Evolutionary conservation across 2,113 vertebrate species (phyloP).

Genomic region (Okapia johnstoni): DNA sequence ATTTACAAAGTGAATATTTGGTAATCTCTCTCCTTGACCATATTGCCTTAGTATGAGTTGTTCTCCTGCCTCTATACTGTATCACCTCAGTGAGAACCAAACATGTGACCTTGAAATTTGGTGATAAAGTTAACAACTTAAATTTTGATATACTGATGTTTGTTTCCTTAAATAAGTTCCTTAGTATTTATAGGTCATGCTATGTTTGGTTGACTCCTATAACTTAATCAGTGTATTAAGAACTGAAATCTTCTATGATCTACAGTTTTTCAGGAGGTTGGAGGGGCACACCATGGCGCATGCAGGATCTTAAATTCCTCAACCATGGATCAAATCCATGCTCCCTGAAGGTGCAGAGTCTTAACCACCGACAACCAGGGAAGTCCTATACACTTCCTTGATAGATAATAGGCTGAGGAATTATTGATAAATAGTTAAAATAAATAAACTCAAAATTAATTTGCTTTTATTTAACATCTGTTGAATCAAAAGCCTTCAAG

Average conservation of each 20-base stretch:
- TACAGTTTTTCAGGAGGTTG: background rate
- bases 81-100: background rate
- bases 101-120: background rate
- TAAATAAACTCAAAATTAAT: background rate
- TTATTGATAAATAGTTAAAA: background rate
- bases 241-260: background rate
- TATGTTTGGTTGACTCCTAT: background rate
- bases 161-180: background rate
- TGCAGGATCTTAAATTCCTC: background rate
- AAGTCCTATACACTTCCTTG: background rate
- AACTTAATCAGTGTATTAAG: background rate
- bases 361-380: background rate
- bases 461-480: background rate
- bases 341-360: background rate
- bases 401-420: background rate
- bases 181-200: background rate
- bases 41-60: background rate
- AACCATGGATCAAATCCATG: background rate
- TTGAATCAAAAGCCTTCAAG: background rate
- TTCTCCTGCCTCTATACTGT: background rate
- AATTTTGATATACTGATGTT: background rate
- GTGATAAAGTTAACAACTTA: background rate
- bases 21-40: background rate
- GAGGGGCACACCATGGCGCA: background rate
- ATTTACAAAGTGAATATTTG: background rate